phyloP scores from a whole-genome alignment of 2,797 vertebrate genomes.

The Dromococcyx pavoninus region DNA sequence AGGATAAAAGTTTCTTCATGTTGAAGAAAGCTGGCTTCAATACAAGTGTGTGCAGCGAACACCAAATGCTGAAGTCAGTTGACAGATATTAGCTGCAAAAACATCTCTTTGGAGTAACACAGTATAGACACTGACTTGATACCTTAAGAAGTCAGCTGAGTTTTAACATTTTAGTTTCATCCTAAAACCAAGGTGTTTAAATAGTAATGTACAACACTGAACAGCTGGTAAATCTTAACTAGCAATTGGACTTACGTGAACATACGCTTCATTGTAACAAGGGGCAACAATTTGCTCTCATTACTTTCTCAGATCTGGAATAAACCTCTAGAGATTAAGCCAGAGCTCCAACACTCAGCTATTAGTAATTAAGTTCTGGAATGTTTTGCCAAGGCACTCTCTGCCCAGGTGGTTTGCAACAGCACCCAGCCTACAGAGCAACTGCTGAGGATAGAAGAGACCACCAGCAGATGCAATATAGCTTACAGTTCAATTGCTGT shows the following conservation, averaged over 20 bases:
- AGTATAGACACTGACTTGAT: neutral
- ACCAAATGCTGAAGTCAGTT: neutral
- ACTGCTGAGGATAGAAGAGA: neutral
- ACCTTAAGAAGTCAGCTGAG: neutral
- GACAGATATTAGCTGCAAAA: neutral
- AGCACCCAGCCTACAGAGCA: neutral
- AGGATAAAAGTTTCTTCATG: neutral
- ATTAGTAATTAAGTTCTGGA: neutral
- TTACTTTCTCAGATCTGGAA: neutral
- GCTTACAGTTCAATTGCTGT: too few species aligned
- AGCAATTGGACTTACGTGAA: neutral
- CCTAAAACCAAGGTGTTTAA: neutral
- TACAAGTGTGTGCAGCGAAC: neutral
- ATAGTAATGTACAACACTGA: neutral
- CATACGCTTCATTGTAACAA: neutral
- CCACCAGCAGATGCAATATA: too few species aligned
- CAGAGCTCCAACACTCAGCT: neutral
- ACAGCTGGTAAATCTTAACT: neutral
- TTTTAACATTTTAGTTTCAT: neutral
- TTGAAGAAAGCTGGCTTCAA: neutral
- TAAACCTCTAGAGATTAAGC: neutral
- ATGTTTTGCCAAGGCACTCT: neutral
- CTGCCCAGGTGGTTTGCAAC: neutral
- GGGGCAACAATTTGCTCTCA: neutral
- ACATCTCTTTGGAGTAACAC: neutral